Evolutionary conservation across 2,797 vertebrate genomes (phyloP).

Genomic region (Gadopsis marmoratus): DNA sequence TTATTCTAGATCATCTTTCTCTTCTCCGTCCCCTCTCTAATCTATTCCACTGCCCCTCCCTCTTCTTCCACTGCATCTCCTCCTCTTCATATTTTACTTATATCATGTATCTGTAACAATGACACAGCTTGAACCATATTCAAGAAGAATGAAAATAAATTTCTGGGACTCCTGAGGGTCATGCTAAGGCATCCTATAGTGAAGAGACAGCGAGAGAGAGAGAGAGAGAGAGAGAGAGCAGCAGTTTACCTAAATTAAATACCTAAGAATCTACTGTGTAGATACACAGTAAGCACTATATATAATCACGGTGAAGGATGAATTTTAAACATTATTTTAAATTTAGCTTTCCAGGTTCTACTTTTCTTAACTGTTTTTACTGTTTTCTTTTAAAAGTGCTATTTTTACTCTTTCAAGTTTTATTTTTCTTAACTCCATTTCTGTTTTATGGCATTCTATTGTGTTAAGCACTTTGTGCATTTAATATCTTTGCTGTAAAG

Average conservation of each 20-base stretch:
- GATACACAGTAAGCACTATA: not conserved
- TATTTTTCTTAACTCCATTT: no score
- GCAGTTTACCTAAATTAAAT: not conserved
- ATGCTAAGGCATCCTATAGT: not conserved
- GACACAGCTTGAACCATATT: constrained; percentile 17
- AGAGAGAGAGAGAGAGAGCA: not conserved
- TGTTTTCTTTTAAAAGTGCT: no score
- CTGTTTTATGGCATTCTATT: no score
- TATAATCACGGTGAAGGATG: no score
- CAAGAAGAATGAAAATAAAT: constrained; percentile 18
- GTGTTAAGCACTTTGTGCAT: no score
- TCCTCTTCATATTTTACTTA: constrained; percentile 26
- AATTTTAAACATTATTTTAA: no score
- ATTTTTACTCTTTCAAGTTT: no score
- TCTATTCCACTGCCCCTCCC: not conserved
- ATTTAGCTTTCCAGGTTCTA: no score
- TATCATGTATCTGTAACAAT: constrained; percentile 28
- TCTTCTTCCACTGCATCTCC: constrained; percentile 1
- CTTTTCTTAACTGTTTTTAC: no score
- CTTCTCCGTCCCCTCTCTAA: not conserved
- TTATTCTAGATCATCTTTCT: not conserved
- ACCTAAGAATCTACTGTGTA: not conserved
- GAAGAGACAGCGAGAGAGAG: not conserved
- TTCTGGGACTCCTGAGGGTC: not conserved
- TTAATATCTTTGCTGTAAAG: no score